Conservation (phyloP, 2,113 vertebrate genomes). For the Barnardius zonarius region DNA sequence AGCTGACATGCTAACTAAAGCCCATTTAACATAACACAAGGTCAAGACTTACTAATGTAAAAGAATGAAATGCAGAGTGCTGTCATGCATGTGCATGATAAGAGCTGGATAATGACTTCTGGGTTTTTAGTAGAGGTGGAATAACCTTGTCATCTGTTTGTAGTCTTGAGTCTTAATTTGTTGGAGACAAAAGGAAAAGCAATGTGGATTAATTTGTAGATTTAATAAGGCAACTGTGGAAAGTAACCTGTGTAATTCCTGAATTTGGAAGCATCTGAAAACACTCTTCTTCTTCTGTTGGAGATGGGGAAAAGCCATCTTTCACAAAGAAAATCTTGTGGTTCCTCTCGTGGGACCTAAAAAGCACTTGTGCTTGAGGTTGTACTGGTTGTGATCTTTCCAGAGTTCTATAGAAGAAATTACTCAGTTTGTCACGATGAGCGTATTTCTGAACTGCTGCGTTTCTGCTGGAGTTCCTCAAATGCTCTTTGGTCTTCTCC, state of each 20-base stretch:
- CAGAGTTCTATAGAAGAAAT: background rate
- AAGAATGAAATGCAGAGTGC: background rate
- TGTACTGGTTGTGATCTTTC: background rate
- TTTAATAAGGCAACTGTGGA: background rate
- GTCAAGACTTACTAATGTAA: background rate
- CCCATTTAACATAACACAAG: background rate
- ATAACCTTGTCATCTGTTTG: background rate
- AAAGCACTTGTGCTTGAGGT: background rate
- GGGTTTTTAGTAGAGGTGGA: background rate
- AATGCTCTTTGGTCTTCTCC: background rate
- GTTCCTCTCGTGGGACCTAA: background rate
- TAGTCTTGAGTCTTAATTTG: background rate
- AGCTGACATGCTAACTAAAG: background rate
- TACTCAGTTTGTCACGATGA: background rate
- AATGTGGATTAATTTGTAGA: background rate
- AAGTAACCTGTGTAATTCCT: background rate
- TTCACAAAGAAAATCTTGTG: background rate
- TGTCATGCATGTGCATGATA: background rate
- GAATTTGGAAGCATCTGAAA: background rate
- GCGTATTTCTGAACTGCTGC: background rate
- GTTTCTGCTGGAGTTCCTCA: background rate
- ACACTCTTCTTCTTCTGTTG: background rate
- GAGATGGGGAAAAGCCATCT: background rate
- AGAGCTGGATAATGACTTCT: background rate
- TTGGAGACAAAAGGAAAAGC: background rate